A percentile compares a stretch with the other conserved stretches of the same genome.
Evolutionary conservation across 2,888 invertebrate genomes (phyloP).

Genomic region (Phanerotoma sp.): DNA sequence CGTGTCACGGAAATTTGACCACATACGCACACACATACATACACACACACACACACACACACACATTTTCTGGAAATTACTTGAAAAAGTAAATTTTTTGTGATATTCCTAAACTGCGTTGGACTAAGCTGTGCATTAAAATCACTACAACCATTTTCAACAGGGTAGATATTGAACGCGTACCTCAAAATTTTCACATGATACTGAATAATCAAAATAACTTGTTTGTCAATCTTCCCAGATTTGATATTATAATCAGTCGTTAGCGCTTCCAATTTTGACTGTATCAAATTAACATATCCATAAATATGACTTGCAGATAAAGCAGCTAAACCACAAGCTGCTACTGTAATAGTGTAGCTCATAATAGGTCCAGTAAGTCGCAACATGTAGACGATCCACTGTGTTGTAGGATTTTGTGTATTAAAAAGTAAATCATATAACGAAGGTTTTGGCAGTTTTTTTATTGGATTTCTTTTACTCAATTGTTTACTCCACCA

Average conservation of each 20-base stretch:
- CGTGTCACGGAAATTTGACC: no score
- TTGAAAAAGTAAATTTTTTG: no score
- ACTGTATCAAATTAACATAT: slow-evolving; percentile 18
- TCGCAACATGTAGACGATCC: no score
- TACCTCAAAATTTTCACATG: slow-evolving; percentile 41
- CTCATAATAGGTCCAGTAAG: no score
- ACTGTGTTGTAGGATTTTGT: no score
- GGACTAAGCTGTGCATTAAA: no score
- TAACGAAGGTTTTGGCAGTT: neutral
- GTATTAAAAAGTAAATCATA: neutral
- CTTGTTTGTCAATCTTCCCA: slow-evolving; percentile 22
- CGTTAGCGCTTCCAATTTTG: neutral
- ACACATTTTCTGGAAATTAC: no score
- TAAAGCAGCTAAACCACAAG: slow-evolving; percentile 35
- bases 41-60: no score
- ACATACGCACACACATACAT: no score
- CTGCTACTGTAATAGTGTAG: slow-evolving; percentile 28
- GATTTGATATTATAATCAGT: neutral
- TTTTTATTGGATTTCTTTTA: neutral
- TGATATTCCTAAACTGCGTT: no score
- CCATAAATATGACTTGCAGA: slow-evolving; percentile 39
- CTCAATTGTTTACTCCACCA: neutral
- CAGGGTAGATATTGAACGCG: no score
- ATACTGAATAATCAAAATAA: slow-evolving; percentile 29
- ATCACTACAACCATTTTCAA: no score